Percentiles rank a stretch among this genome's conserved stretches.
phyloP scores from a whole-genome alignment of 1,140 invertebrate genomes.

The Cepaea nemoralis region DNA sequence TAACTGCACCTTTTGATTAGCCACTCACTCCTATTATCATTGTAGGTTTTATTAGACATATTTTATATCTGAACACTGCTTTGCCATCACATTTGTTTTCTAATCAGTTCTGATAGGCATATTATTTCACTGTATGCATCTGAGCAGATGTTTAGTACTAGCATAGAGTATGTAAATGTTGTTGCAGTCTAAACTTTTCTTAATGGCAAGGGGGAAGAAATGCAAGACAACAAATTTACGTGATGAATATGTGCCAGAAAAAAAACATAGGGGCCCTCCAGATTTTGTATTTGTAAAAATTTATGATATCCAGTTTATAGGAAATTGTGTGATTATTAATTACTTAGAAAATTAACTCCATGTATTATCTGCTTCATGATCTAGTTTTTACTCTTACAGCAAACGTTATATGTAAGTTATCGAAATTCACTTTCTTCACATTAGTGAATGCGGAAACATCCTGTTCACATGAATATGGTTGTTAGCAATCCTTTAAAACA shows the following conservation, averaged over 20 bases:
- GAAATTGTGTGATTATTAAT: not conserved
- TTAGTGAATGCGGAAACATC: not conserved
- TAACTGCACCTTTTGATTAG: not conserved
- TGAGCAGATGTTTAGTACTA: not conserved
- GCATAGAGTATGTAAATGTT: not conserved
- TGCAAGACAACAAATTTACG: not conserved
- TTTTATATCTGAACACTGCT: not conserved
- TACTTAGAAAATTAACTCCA: not conserved
- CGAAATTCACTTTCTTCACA: not conserved
- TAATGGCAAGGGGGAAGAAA: slow-evolving; percentile 6
- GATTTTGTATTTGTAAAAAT: not conserved
- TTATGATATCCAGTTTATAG: not conserved
- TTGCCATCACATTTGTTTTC: not conserved
- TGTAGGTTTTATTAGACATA: not conserved
- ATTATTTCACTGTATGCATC: not conserved
- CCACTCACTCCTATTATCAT: not conserved
- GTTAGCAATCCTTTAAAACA: not conserved
- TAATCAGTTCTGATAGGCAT: not conserved
- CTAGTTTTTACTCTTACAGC: slow-evolving; percentile 2
- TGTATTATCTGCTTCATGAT: not conserved
- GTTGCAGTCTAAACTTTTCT: not conserved
- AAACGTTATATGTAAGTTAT: slow-evolving; percentile 18
- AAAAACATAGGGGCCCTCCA: not conserved
- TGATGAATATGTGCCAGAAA: not conserved
- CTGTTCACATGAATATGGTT: not conserved